phyloP scores from a whole-genome alignment of 2,888 invertebrate genomes.

The Auanema freiburgensis region DNA sequence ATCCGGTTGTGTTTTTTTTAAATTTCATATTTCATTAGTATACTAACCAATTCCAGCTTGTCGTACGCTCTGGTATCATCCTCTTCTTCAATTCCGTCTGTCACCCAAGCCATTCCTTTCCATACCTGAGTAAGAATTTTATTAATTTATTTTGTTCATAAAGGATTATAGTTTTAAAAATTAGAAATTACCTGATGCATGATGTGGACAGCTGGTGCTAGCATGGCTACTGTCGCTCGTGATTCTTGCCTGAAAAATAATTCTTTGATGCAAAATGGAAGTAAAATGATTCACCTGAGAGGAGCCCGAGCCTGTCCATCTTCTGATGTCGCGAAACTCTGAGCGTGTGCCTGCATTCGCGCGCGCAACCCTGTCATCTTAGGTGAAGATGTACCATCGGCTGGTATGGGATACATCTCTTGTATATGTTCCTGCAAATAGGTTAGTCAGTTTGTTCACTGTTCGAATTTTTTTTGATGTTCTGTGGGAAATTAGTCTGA shows the following conservation, averaged over 20 bases:
- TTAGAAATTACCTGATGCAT: slow-evolving; percentile 54
- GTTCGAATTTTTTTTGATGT: not conserved
- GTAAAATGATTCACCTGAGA: slow-evolving; percentile 14
- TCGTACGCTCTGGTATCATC: slow-evolving; percentile 53
- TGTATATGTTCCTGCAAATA: slow-evolving; percentile 43
- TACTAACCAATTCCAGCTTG: slow-evolving; percentile 45
- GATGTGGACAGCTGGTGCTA: slow-evolving; percentile 63
- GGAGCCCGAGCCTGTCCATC: slow-evolving; percentile 33
- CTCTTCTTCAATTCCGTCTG: slow-evolving; percentile 63
- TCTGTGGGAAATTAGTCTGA: no score
- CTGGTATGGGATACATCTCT: slow-evolving; percentile 61
- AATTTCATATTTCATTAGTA: not conserved
- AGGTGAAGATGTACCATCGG: slow-evolving; percentile 51
- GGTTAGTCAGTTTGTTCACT: not conserved
- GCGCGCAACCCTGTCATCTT: slow-evolving; percentile 54
- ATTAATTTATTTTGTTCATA: not conserved
- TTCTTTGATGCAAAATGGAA: not conserved
- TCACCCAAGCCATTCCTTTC: slow-evolving; percentile 64
- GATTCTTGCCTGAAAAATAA: slow-evolving; percentile 47
- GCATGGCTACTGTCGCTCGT: slow-evolving; percentile 61
- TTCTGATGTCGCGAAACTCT: slow-evolving; percentile 40
- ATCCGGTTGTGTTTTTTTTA: not conserved
- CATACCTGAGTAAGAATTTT: slow-evolving; percentile 42
- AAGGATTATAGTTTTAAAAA: not conserved
- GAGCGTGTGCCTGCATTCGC: slow-evolving; percentile 41